phyloP scores from a whole-genome alignment of 1,140 invertebrate genomes.

The Diabrotica undecimpunctata region DNA sequence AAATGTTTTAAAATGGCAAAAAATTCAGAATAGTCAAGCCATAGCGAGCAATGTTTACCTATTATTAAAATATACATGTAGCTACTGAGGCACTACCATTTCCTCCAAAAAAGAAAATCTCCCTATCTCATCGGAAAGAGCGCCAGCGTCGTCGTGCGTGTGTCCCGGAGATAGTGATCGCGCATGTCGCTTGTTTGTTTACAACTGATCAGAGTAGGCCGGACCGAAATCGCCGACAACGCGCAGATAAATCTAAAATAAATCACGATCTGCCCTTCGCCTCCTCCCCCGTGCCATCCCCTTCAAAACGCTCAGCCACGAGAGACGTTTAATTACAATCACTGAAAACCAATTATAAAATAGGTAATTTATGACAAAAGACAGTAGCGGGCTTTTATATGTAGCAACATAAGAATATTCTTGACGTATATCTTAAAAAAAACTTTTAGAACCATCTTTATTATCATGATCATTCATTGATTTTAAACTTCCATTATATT shows the following conservation, averaged over 20 bases:
- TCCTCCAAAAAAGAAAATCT: too few species aligned
- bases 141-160: constrained; percentile 12
- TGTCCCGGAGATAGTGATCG: constrained; percentile 13
- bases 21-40: too few species aligned
- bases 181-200: constrained; percentile 21
- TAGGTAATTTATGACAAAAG: constrained; percentile 24
- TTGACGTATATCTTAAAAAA: too few species aligned
- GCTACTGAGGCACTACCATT: too few species aligned
- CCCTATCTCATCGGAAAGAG: not conserved
- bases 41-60: too few species aligned
- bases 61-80: too few species aligned
- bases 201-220: constrained; percentile 12
- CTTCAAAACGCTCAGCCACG: not conserved
- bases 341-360: constrained; percentile 32
- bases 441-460: too few species aligned
- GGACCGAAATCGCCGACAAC: constrained; percentile 15
- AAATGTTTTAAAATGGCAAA: too few species aligned
- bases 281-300: not conserved
- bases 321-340: constrained; percentile 28
- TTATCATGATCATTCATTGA: too few species aligned
- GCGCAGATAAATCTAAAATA: constrained; percentile 24
- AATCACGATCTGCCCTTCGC: constrained; percentile 23
- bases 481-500: too few species aligned
- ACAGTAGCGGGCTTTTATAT: constrained; percentile 1
- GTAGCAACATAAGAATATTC: too few species aligned